Evolutionary conservation across 2,888 invertebrate genomes (phyloP), one percentile per base, ranked within the genome.

Genomic region (Hemistola chrysoprasaria): DNA sequence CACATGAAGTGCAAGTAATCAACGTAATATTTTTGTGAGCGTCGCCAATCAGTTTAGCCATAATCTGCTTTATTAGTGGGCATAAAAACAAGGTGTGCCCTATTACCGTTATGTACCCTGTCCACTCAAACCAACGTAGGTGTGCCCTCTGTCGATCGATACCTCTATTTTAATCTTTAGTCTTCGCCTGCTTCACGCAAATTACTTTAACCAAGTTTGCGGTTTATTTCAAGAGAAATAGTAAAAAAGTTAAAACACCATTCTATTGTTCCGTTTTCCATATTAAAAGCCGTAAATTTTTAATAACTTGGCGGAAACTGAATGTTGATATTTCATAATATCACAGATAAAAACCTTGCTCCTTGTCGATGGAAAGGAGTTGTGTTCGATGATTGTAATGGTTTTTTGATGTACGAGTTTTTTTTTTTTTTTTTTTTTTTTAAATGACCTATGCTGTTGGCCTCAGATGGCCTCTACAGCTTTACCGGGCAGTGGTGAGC

Each of bases 1-100:
- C 21, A 1, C 22, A 16, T 30, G 21, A 40, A 29, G 26, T 36
- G 22, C 30, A 11, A 22, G 43, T 38, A 50, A 43, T 40, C 37
- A 41, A 45, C 28, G 37, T 34, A 24, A 40, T 49, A 47, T 47
- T 45, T 29, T 36, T 32, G 32, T 34, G 34, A 31, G 36, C 34
- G 47, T 40, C 54, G 58, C 40, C 59, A 56, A 62, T 60, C 58
- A 53, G 61, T 48, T n/a, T 56, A 57, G 56, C 57, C 48, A 62
- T 76, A 73, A 74, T 70, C 65, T 62, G 50, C 71, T 78, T 77
- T 77, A 79, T 76, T 76, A 72, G 67, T 51, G 59, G 61, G 50
- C 55, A 61, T 62, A 65, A 69, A 65, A 57, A 50, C 53, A 72
- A 78, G 79, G 72, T 72, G 55, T 70, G 78, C 59, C 69, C 73